Conservation (phyloP, 30 jellyfish, hydroid and myxozoan species). For the Sanderia malayensis region DNA sequence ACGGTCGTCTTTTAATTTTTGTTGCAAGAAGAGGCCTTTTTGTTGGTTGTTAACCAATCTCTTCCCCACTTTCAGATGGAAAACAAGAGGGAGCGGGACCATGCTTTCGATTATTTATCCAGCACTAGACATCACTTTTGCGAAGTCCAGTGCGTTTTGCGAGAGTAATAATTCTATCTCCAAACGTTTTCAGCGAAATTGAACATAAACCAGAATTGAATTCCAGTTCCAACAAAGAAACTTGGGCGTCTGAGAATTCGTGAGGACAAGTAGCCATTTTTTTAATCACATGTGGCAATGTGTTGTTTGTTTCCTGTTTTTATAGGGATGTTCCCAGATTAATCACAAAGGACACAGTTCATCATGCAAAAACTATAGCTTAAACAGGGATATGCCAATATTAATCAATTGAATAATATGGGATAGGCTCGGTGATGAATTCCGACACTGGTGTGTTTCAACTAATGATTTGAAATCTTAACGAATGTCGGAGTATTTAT, state of each 20-base stretch:
- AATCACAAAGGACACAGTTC: background rate
- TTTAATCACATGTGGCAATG: background rate
- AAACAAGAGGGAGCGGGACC: background rate
- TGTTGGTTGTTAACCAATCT: background rate
- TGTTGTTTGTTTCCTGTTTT: background rate
- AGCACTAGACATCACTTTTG: background rate
- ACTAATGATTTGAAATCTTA: background rate
- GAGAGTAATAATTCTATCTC: no score
- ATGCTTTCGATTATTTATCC: background rate
- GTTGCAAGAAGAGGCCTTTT: background rate
- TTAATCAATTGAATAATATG: background rate
- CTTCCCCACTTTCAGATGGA: background rate
- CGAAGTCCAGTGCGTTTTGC: background rate
- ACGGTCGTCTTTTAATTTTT: background rate
- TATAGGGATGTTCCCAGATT: conserved; percentile 1
- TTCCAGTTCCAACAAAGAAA: background rate
- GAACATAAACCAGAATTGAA: background rate
- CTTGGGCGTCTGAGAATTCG: background rate
- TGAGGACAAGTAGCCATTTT: background rate
- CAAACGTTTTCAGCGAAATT: background rate
- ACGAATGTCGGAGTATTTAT: no score
- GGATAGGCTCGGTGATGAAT: background rate
- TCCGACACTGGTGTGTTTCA: background rate
- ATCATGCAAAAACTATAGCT: background rate
- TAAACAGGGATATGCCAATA: background rate